Base-by-base conservation (phyloP, 2,113 vertebrate species). In the Sisor rabdophorus region DNA sequence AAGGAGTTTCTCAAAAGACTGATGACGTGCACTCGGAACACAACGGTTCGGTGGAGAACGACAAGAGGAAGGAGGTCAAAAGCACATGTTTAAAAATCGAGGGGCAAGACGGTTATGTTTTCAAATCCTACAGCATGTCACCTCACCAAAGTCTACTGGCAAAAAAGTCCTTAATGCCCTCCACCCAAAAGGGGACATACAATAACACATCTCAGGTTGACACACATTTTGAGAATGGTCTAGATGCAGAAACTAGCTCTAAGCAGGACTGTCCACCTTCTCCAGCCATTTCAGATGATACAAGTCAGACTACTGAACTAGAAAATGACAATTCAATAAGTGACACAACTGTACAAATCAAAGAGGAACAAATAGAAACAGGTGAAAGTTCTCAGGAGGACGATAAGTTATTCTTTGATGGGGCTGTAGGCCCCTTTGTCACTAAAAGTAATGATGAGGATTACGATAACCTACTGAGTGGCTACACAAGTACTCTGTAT, bases 401-500 rank as follows among this genome's bases (percentile, higher is more conserved):
- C 40, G 94, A 91, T 64, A 93, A 89, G 73, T 85, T 89, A 1
- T 87, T 88, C 78, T 92, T 92, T 71, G 82, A 88, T 30, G 89
- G 82, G 78, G 89, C 92, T 4, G 52, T 94, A 3, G 91, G 91
- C 60, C 92, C 89, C 76, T 92, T 91, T 67, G 79, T 90, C 65
- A 90, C 92, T n/a, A 82, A 89, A 60, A 93, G 95, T 77, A 89
- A 86, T 0, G 95, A 97, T 1, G 95, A 97, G 1, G 96, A 96
- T 58, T 96, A 94, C 56, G 93, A 92, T 69, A 91, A 92, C 76
- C 89, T 98, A 59, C 90, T 98, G 85, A 95, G 93, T 22, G 95
- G 94, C 77, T 98, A 98, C 82, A 93, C 93, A 67, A 96, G 95
- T 87, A 97, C 95, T 0, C 92, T 98, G 79, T 98, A 98, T 54